Evolutionary conservation across 2,797 vertebrate genomes (phyloP).

Genomic region (Arrhamphus sclerolepis): DNA sequence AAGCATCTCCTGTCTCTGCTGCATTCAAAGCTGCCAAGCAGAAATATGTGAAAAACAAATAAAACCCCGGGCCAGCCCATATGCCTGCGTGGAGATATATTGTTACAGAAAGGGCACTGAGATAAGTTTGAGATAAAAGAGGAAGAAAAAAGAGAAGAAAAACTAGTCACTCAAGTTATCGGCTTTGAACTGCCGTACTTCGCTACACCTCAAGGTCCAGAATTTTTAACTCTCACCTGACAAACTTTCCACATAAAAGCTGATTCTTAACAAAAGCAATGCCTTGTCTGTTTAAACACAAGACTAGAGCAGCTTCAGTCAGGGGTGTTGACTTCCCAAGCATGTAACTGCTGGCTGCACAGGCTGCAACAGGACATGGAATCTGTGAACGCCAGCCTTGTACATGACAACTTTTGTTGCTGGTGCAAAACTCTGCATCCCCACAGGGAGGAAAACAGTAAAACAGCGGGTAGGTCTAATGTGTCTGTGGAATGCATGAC

Average conservation of each 20-base stretch:
- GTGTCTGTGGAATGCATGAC: slow-evolving; percentile 26
- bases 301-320: slow-evolving; percentile 19
- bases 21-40: slow-evolving; percentile 39
- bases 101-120: slow-evolving; percentile 49
- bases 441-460: slow-evolving; percentile 38
- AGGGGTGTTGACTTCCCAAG: slow-evolving; percentile 49
- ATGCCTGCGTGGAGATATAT: slow-evolving; percentile 25
- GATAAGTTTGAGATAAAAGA: slow-evolving; percentile 43
- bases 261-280: slow-evolving; percentile 4
- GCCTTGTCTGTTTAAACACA: neutral
- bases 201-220: neutral
- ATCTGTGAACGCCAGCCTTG: slow-evolving; percentile 68
- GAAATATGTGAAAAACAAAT: slow-evolving; percentile 60
- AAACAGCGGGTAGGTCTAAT: slow-evolving; percentile 1
- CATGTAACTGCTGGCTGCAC: slow-evolving; percentile 69
- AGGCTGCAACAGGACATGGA: slow-evolving; percentile 81
- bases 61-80: slow-evolving; percentile 50
- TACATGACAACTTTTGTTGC: slow-evolving; percentile 56
- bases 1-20: slow-evolving; percentile 27
- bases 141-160: neutral
- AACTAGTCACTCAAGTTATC: slow-evolving; percentile 69
- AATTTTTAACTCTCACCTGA: slow-evolving; percentile 10
- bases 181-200: neutral
- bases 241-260: slow-evolving; percentile 5
- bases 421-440: slow-evolving; percentile 50